Evolutionary conservation across 1,140 invertebrate species (phyloP), one percentile per base, ranked within the genome.

Genomic region (Aphidius gifuensis): DNA sequence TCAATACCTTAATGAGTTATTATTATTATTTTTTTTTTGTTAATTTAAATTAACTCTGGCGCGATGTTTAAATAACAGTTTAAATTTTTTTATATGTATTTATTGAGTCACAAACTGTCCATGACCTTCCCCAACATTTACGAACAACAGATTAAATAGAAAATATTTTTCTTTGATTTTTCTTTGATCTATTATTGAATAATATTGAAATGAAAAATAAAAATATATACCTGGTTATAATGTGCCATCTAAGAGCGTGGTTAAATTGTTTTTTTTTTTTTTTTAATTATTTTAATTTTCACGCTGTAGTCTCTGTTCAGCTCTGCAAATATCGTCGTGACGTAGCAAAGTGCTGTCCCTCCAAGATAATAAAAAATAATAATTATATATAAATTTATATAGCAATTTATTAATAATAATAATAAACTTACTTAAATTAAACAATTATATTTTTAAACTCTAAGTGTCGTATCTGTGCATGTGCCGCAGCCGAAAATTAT

Each of bases 381-480:
- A 66, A 60, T 61, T 58, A 63, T 68, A 54, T 32, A 32, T 32
- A 32, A 32, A 32, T 32, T 32, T 32, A 32, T 32, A 32, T 32
- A 32, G 23, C 23, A 32, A 32, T 32, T 32, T 32, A 32, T 32
- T 2, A 67, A 16, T 50, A 21, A 43, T 51, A 68, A 71, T 70
- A 73, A 73, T 75, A 74, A 75, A 69, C 73, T 68, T 77, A 79
- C 76, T 80, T 74, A 74, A 73, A 72, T 69, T 72, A 72, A 71
- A 79, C 75, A 72, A 79, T 79, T 81, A 81, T 81, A 81, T 81
- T 81, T 81, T 81, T 81, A 80, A 81, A 81, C 74, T 81, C 77
- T 81, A 80, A 80, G 78, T 80, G 77, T 81, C 79, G 77, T 81
- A 71, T 74, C 68, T 77, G 69, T 73, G 71, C 74, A 72, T 74